A percentile compares a stretch with the other conserved stretches of the same genome.
Conservation (phyloP, 2,888 invertebrate species). For the Machimus rusticus region DNA sequence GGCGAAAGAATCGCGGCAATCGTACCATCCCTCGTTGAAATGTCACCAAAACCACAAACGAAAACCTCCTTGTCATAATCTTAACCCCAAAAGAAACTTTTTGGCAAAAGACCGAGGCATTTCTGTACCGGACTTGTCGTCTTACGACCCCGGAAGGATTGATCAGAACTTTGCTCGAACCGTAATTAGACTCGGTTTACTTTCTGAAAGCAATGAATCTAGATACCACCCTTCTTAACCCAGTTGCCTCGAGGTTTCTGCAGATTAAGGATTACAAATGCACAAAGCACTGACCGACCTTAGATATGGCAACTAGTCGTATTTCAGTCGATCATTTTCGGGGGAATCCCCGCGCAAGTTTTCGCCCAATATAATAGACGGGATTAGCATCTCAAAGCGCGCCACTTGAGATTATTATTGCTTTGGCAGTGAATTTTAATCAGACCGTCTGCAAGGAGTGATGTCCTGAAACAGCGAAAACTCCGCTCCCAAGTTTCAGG, state of each 20-base stretch:
- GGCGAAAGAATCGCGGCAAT: not conserved
- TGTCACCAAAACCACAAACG: not conserved
- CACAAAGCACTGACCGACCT: not conserved
- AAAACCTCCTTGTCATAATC: not conserved
- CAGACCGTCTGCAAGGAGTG: not conserved
- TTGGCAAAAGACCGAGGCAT: not conserved
- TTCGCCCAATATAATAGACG: conserved; percentile 8
- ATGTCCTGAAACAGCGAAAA: not conserved
- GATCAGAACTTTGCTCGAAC: not conserved
- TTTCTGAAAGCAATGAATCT: not conserved
- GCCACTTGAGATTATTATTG: conserved; percentile 20
- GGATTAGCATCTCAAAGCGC: conserved; percentile 21
- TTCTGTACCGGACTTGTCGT: not conserved
- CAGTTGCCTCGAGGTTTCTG: not conserved
- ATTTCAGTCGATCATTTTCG: not conserved
- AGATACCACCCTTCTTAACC: not conserved
- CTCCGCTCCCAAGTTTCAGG: not conserved
- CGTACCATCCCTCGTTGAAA: not conserved
- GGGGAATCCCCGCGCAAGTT: not conserved
- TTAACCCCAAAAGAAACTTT: not conserved
- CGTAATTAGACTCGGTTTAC: not conserved
- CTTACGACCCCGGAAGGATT: not conserved
- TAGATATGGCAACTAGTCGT: not conserved
- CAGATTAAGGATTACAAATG: not conserved
- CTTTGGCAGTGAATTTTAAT: conserved; percentile 28